Base-by-base conservation (phyloP, 2,113 vertebrate species). In the Numenius arquata region DNA sequence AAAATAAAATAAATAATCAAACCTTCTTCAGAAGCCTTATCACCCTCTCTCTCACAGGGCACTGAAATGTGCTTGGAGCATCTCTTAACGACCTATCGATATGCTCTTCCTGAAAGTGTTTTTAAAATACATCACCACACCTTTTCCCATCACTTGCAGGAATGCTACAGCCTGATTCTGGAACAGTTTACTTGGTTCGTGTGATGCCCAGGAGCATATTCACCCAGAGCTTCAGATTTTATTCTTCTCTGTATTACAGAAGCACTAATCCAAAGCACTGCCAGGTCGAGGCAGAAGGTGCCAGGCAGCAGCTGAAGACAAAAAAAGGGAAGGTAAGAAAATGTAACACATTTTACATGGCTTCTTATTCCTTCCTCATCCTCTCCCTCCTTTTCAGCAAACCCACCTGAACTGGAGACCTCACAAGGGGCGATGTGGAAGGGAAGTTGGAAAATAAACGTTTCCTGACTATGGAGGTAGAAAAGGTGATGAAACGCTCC, bases 11-110 rank as follows among this genome's bases (percentile, higher is more conserved):
- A 53, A 53, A 8, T 16, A 55, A 55, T 55, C 27, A 72, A 75
- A 59, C 18, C 41, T 66, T 40, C 63, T 74, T 55, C 38, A 86
- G 63, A 66, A 77, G 41, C 38, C 7, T 55, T 19, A 41, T 41
- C 27, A 32, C 7, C 9, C 4, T 14, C 25, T 53, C 22, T 59
- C 55, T 41, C 63, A 73, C 40, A 26, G 0, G 0, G 12, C 17
- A 45, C 20, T 25, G 55, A 50, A 77, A 77, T 11, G 82, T 7
- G 11, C 40, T 91, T 17, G 0, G 34, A 72, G 43, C 15, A 22
- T 72, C 65, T 85, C 53, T 83, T 83, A 70, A 40, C 8, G 6
- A 55, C 29, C 45, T 48, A 27, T 76, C 55, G 59, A 38, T 63
- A 73, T 70, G 55, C 32, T 86, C 25, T 88, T 88, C 80, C 68